phyloP scores from a whole-genome alignment of 2,888 invertebrate genomes.

The Serrognathus titanus region DNA sequence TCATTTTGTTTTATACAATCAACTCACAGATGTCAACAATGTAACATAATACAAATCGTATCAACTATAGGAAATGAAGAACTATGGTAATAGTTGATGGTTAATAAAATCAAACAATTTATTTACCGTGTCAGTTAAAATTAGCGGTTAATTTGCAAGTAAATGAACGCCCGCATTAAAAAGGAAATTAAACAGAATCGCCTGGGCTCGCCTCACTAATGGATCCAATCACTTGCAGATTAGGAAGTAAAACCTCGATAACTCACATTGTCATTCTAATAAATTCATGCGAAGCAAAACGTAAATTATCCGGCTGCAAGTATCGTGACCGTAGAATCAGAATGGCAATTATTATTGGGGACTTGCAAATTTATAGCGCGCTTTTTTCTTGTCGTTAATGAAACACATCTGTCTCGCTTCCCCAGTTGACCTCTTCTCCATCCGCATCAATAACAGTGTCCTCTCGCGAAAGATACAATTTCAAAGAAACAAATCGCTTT shows the following conservation, averaged over 20 bases:
- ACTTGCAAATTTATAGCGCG: conserved; percentile 8
- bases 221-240: not conserved
- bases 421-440: not conserved
- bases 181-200: conserved; percentile 2
- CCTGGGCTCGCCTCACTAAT: conserved; percentile 1
- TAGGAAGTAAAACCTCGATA: conserved; percentile 5
- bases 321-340: conserved; percentile 12
- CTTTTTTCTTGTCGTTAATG: not conserved
- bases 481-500: not conserved
- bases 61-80: too few species aligned
- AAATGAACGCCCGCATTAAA: conserved; percentile 5
- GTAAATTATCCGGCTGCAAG: conserved; percentile 2
- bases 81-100: too few species aligned
- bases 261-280: conserved; percentile 9
- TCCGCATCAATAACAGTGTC: not conserved
- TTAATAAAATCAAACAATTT: too few species aligned
- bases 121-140: too few species aligned
- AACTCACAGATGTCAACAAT: too few species aligned
- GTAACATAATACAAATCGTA: too few species aligned
- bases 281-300: conserved; percentile 7
- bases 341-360: conserved; percentile 7
- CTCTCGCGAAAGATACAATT: not conserved
- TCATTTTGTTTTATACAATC: too few species aligned
- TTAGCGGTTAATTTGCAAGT: not conserved
- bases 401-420: not conserved